Evolutionary conservation across 1,140 invertebrate species (phyloP).

Genomic region (Pogonomyrmex californicus): DNA sequence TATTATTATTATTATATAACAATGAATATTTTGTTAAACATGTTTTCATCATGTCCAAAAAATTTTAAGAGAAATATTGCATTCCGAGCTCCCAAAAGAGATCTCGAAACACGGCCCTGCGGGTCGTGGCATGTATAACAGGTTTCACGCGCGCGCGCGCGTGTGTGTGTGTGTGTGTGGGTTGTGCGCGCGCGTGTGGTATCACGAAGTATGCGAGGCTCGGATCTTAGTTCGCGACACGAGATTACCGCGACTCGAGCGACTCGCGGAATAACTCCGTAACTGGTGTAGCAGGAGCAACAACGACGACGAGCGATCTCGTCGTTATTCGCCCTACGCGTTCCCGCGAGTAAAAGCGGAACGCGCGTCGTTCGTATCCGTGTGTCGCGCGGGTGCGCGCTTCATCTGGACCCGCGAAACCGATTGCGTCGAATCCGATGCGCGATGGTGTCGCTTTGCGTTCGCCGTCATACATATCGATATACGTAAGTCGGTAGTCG

Average conservation of each 20-base stretch:
- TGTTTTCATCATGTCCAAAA: no score
- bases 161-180: neutral
- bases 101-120: neutral
- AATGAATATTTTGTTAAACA: no score
- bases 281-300: neutral
- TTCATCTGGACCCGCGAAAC: conserved; percentile 16
- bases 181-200: neutral
- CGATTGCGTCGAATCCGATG: neutral
- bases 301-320: neutral
- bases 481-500: neutral
- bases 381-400: neutral
- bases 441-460: conserved; percentile 13
- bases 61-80: no score
- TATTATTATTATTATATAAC: no score
- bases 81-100: no score
- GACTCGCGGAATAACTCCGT: conserved; percentile 17
- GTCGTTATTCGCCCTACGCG: conserved; percentile 14
- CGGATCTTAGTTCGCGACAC: conserved; percentile 69
- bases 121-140: neutral
- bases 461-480: conserved; percentile 2
- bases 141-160: neutral
- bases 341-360: conserved; percentile 23
- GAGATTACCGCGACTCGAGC: conserved; percentile 69
- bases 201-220: conserved; percentile 27
- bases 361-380: conserved; percentile 3